These are phyloP conservation scores for Perca schrenkii DNA, from an alignment of 2,113 vertebrate species.

Conservation along the genomic window DNA sequence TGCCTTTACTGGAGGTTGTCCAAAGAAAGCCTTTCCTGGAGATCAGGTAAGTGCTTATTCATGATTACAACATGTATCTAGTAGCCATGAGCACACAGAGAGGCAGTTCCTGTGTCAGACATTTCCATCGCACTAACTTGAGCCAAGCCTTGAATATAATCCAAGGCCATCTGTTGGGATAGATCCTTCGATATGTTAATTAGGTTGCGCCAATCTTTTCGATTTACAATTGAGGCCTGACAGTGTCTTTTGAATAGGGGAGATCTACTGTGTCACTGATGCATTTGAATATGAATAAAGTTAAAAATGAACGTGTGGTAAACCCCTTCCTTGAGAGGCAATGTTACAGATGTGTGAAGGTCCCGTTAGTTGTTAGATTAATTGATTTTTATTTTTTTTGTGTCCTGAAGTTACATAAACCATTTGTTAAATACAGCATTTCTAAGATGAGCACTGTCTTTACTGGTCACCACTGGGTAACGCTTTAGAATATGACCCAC, in stretches of 20 bases:
- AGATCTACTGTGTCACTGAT: slow-evolving; percentile 31
- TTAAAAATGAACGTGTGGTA: neutral
- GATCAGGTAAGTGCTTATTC: slow-evolving; percentile 54
- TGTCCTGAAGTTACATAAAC: no score
- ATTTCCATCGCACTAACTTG: slow-evolving; percentile 61
- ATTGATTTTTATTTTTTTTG: neutral
- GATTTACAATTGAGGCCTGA: slow-evolving; percentile 45
- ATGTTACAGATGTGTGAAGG: neutral
- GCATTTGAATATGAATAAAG: slow-evolving; percentile 10
- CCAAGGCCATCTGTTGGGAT: slow-evolving; percentile 72
- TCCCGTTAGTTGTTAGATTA: neutral
- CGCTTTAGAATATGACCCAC: neutral
- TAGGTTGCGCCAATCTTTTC: slow-evolving; percentile 49
- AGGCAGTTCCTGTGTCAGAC: slow-evolving; percentile 69
- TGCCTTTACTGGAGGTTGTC: slow-evolving; percentile 13
- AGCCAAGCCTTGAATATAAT: slow-evolving; percentile 74
- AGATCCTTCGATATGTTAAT: slow-evolving; percentile 75
- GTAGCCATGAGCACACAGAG: slow-evolving; percentile 31
- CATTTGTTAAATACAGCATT: neutral
- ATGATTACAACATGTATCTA: slow-evolving; percentile 57
- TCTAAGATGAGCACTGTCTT: neutral
- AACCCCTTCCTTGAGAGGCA: neutral
- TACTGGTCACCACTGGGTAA: neutral
- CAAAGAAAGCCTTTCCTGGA: slow-evolving; percentile 31
- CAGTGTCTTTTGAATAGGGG: slow-evolving; percentile 23